These are phyloP conservation scores for Eleutherodactylus coqui DNA, from an alignment of 2,797 vertebrate species.

Conservation along the genomic window DNA sequence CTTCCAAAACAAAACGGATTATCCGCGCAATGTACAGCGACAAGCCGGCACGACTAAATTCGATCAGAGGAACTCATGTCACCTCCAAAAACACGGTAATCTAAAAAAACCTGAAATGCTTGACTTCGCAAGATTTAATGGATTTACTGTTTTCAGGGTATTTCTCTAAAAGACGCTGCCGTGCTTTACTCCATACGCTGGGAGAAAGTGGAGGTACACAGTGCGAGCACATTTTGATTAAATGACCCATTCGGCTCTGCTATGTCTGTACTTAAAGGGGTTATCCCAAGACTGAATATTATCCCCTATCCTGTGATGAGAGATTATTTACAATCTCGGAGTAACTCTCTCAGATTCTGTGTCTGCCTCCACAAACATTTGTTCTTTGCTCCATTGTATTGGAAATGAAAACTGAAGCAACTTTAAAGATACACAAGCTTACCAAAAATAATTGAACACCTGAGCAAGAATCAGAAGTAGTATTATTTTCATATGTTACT, in stretches of 20 bases:
- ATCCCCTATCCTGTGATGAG: too few relatives aligned
- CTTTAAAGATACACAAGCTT: too few relatives aligned
- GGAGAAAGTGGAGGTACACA: not conserved
- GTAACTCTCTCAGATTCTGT: not conserved
- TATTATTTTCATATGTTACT: too few relatives aligned
- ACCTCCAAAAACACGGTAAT: not conserved
- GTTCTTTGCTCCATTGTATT: not conserved
- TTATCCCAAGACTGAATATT: too few relatives aligned
- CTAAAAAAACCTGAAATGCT: not conserved
- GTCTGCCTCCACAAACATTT: not conserved
- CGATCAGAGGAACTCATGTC: not conserved
- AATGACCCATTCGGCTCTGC: not conserved
- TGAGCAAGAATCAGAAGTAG: too few relatives aligned
- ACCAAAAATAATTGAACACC: too few relatives aligned
- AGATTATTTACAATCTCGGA: too few relatives aligned
- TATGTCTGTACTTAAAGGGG: not conserved
- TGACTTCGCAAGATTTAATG: not conserved
- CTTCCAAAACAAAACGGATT: constrained; percentile 4
- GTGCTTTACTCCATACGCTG: not conserved
- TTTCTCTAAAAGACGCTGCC: not conserved
- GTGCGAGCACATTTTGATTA: not conserved
- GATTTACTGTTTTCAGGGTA: not conserved
- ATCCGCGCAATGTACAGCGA: constrained; percentile 9
- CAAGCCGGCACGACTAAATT: not conserved
- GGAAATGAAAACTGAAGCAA: not conserved